A percentile compares a stretch with the other conserved stretches of the same genome.
Evolutionary conservation across 1,140 invertebrate species (phyloP).

Genomic region (Hylaeus volcanicus): DNA sequence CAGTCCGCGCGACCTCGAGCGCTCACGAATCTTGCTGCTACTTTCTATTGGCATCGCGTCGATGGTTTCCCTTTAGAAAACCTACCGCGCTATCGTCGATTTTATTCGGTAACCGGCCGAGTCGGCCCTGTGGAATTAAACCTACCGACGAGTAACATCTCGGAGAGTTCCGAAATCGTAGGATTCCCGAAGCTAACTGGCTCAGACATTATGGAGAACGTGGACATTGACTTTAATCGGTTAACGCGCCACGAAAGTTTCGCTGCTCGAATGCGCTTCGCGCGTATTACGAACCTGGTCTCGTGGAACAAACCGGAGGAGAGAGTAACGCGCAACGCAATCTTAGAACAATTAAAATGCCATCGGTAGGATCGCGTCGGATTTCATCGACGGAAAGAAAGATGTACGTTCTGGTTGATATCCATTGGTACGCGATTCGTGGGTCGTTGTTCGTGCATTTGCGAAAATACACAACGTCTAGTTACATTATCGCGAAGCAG

Average conservation of each 20-base stretch:
- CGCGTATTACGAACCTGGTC: neutral
- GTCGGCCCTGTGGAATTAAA: too few relatives aligned
- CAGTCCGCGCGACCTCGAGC: neutral
- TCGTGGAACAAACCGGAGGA: constrained; percentile 2
- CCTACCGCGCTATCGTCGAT: neutral
- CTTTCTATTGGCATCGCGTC: constrained; percentile 9
- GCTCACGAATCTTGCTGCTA: neutral
- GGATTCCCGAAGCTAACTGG: too few relatives aligned
- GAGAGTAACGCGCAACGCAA: constrained; percentile 30
- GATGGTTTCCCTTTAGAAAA: neutral
- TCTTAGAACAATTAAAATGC: constrained; percentile 50
- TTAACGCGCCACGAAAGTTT: constrained; percentile 21
- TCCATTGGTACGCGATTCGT: neutral
- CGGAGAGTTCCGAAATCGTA: neutral
- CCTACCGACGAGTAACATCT: neutral
- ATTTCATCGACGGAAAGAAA: constrained; percentile 24
- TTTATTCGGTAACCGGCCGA: neutral
- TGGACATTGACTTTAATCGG: neutral
- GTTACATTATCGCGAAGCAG: neutral
- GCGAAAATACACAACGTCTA: neutral
- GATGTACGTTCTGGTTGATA: neutral
- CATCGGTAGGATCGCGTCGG: constrained; percentile 16
- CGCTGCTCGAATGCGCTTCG: constrained; percentile 17
- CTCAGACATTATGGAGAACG: neutral
- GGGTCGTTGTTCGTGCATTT: neutral